Conservation (phyloP, 2,888 invertebrate species). For the Aricia artaxerxes region DNA sequence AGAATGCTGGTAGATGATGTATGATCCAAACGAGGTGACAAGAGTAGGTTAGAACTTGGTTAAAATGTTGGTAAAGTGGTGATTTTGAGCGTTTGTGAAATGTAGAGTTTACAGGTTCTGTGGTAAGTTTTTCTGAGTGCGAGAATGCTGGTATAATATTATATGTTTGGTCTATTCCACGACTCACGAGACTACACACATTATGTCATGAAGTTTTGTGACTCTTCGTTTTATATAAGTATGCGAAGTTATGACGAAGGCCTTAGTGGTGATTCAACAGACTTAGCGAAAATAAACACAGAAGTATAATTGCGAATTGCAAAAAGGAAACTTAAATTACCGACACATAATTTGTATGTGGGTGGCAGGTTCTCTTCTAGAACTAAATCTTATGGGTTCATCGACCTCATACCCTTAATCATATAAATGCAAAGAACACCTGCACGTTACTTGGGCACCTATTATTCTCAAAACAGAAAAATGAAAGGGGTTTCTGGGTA, state of each 20-base stretch:
- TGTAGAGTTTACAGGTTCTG: no score
- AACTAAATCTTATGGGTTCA: conserved; percentile 36
- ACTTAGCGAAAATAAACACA: neutral
- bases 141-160: no score
- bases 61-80: no score
- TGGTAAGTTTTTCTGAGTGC: no score
- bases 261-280: neutral
- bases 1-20: neutral
- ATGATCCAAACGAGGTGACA: neutral
- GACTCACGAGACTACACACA: no score
- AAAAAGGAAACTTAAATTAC: neutral
- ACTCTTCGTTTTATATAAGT: neutral
- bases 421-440: conserved; percentile 43
- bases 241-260: neutral
- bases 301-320: neutral
- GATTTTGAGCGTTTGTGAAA: no score
- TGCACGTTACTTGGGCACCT: conserved; percentile 41
- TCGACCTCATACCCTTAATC: conserved; percentile 42
- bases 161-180: no score
- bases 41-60: neutral
- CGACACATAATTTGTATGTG: neutral
- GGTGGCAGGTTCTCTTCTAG: conserved; percentile 19
- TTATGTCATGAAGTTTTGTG: no score
- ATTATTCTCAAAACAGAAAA: conserved; percentile 45
- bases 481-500: conserved; percentile 41